Conservation (phyloP, 2,797 vertebrate species). For the Sebastes matsubarae region DNA sequence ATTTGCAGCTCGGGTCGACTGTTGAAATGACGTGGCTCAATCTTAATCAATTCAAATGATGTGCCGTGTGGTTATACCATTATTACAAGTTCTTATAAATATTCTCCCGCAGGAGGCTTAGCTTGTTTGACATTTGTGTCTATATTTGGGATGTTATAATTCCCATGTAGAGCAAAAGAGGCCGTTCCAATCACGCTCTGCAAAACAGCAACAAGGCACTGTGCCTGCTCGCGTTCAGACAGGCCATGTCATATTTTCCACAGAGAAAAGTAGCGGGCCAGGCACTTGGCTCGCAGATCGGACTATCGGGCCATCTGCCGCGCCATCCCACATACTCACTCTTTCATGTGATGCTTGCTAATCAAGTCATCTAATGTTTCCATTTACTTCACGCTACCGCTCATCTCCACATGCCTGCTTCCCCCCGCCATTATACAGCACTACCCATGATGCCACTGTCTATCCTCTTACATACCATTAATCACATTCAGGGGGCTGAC, state of each 20-base stretch:
- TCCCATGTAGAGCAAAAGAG: constrained; percentile 37
- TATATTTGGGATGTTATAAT: constrained; percentile 64
- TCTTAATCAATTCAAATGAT: constrained; percentile 45
- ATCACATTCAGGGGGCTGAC: constrained; percentile 27
- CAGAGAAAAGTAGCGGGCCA: constrained; percentile 41
- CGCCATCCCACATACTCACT: constrained; percentile 40
- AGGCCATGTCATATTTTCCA: constrained; percentile 67
- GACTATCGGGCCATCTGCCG: constrained; percentile 69
- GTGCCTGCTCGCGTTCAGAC: constrained; percentile 44
- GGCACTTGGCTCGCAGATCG: constrained; percentile 61
- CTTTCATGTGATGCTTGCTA: constrained; percentile 47
- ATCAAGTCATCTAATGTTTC: constrained; percentile 65
- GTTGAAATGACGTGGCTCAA: constrained; percentile 6
- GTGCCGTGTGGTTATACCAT: constrained; percentile 6
- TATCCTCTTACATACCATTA: constrained; percentile 62
- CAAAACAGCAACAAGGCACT: constrained; percentile 53
- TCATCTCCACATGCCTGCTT: constrained; percentile 39
- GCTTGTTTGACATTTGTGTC: constrained; percentile 52
- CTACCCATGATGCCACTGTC: constrained; percentile 26
- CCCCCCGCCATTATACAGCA: constrained; percentile 13
- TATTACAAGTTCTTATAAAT: constrained; percentile 37
- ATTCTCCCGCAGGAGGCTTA: constrained; percentile 45
- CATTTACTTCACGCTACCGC: constrained; percentile 37
- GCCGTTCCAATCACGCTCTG: constrained; percentile 35
- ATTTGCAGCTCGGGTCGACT: constrained; percentile 11